phyloP scores from a whole-genome alignment of 2,888 invertebrate genomes.

The Agrotis clavis region DNA sequence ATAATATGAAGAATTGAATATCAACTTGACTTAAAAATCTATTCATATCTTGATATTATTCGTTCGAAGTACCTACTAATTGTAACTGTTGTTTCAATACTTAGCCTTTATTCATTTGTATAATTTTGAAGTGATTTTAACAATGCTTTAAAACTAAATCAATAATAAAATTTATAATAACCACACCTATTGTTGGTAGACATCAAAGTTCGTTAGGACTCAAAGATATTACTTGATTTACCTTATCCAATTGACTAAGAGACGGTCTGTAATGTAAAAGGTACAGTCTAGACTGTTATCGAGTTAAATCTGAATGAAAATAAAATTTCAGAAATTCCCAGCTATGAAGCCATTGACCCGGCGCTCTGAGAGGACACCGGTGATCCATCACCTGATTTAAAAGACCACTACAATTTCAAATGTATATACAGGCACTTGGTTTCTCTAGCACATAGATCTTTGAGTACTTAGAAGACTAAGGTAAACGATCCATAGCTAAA shows the following conservation, averaged over 20 bases:
- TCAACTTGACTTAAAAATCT: conserved; percentile 17
- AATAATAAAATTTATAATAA: background rate
- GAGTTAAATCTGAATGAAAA: conserved; percentile 23
- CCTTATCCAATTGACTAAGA: conserved; percentile 34
- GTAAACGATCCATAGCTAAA: no score
- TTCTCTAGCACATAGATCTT: background rate
- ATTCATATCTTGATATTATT: conserved; percentile 31
- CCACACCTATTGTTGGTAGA: conserved; percentile 7
- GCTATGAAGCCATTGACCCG: conserved; percentile 6
- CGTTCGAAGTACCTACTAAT: background rate
- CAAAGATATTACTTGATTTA: conserved; percentile 12
- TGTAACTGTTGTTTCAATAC: conserved; percentile 25
- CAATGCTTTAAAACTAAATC: background rate
- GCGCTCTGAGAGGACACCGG: background rate
- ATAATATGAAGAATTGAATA: conserved; percentile 24
- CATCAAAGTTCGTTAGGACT: background rate
- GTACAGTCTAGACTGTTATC: conserved; percentile 41
- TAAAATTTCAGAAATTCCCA: conserved; percentile 32
- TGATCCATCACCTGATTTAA: conserved; percentile 23
- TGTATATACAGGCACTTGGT: background rate
- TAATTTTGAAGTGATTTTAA: conserved; percentile 10
- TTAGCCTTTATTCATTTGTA: conserved; percentile 19
- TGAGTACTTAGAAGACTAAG: background rate
- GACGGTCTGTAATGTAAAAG: conserved; percentile 17
- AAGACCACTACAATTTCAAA: background rate